phyloP scores from a whole-genome alignment of 2,113 vertebrate species.

The Eleginops maclovinus region DNA sequence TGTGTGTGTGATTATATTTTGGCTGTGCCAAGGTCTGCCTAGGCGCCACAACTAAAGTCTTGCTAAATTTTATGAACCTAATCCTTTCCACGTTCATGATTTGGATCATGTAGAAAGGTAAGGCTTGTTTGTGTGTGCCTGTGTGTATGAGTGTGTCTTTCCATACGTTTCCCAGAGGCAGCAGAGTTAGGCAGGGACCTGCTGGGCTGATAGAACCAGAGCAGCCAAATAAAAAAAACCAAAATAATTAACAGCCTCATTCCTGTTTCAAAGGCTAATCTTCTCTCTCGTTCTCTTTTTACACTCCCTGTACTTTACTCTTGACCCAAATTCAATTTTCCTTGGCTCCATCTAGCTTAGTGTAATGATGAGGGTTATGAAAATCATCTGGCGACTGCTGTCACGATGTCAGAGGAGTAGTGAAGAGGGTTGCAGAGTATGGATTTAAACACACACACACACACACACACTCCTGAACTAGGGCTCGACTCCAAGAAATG shows the following conservation, averaged over 20 bases:
- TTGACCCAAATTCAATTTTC: slow-evolving; percentile 68
- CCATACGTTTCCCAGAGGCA: slow-evolving; percentile 47
- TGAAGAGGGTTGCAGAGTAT: slow-evolving; percentile 40
- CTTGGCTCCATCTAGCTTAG: slow-evolving; percentile 65
- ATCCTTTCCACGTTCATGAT: slow-evolving; percentile 72
- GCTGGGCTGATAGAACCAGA: slow-evolving; percentile 73
- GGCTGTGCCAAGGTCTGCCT: slow-evolving; percentile 58
- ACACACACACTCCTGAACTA: slow-evolving; percentile 27
- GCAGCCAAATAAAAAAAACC: slow-evolving; percentile 67
- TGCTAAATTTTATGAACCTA: slow-evolving; percentile 68
- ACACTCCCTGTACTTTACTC: slow-evolving; percentile 41
- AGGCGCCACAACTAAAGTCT: slow-evolving; percentile 65
- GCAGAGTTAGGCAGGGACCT: slow-evolving; percentile 49
- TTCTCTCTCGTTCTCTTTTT: slow-evolving; percentile 28
- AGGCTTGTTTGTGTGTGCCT: slow-evolving; percentile 8
- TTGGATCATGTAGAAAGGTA: slow-evolving; percentile 59
- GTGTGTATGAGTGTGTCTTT: slow-evolving; percentile 27
- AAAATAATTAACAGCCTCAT: slow-evolving; percentile 74
- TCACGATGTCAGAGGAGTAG: slow-evolving; percentile 65
- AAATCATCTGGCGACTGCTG: slow-evolving; percentile 74
- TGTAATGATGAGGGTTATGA: slow-evolving; percentile 71
- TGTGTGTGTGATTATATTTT: slow-evolving; percentile 4
- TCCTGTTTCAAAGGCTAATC: slow-evolving; percentile 70
- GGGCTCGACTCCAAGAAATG: slow-evolving; percentile 65
- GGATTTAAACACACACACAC: slow-evolving; percentile 49